Base-by-base conservation (phyloP, 2,797 vertebrate species). In the Clarias pachynema region DNA sequence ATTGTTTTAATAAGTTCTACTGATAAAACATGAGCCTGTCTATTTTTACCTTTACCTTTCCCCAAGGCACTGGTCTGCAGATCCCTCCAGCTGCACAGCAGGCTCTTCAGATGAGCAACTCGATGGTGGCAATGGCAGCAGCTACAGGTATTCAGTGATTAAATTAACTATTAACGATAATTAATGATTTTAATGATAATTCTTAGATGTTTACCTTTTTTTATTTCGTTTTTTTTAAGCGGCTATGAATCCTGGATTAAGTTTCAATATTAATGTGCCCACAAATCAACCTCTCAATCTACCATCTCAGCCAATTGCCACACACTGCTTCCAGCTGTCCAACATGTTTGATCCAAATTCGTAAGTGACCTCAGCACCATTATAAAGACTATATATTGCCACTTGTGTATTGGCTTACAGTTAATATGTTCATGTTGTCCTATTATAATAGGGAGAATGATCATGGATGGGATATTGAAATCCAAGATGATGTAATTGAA, bases 281-380 rank as follows among this genome's bases (percentile, higher is more conserved):
- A 82, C 89, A 86, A 91, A 90, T 82, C 90, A 92, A 62, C 85
- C 93, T 53, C 82, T 94, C 81, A 93, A 92, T 81, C 90, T 96
- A 66, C 96, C 97, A 62, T 96, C 97, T 75, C 97, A 95, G 81
- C 97, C 98, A 5, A 94, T 99, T 84, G 96, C 97, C 86, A 99
- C 98, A 24, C 97, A 99, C 90, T 99, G 98, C 93, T 98, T 99
- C 93, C 98, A 99, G 90, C 96, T 99, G 40, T 97, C 97, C 90
- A 99, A 99, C 90, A 99, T 99, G 98, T 99, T 99, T 94, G 97
- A 97, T 88, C 96, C 96, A 90, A 96, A 96, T 86, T 96, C 95
- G 97, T 97, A 95, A 95, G 97, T 95, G 44, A 49, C 3, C 1
- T 15, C 7, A 24, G 18, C 24, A 20, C 10, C 15, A 57, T 16